These are phyloP conservation scores for Vultur gryphus DNA, from an alignment of 2,797 vertebrate species.

Conservation along the genomic window DNA sequence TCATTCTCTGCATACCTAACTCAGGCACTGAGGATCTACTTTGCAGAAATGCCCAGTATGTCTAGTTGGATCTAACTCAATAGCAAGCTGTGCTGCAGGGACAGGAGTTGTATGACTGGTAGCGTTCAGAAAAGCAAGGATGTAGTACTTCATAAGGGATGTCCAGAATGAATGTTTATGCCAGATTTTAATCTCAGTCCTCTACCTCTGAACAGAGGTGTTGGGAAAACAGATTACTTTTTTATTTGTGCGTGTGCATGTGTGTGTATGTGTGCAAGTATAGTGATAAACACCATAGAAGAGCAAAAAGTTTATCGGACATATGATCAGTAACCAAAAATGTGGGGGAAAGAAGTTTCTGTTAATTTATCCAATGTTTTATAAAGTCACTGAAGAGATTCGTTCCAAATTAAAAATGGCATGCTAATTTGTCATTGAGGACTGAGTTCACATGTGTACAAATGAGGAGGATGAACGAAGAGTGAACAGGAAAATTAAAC, in stretches of 20 bases:
- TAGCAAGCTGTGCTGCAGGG: not conserved
- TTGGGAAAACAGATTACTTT: not conserved
- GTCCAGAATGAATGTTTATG: not conserved
- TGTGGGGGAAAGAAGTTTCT: rapidly evolving
- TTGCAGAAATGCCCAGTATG: not conserved
- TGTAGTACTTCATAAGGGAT: not conserved
- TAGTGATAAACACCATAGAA: not conserved
- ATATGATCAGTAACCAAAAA: not conserved
- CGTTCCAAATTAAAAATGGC: not conserved
- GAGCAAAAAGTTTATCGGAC: not conserved
- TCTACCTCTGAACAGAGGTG: not conserved
- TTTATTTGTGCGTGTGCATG: not conserved
- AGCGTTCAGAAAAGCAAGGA: not conserved
- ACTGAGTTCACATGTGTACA: not conserved
- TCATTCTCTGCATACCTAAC: not conserved
- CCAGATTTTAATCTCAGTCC: not conserved
- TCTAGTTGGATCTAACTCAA: not conserved
- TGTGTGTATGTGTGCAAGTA: not conserved
- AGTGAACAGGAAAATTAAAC: not conserved
- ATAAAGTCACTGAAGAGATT: not conserved
- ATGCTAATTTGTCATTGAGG: not conserved
- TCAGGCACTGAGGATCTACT: not conserved
- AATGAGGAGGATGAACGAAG: not conserved
- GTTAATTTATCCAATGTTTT: not conserved
- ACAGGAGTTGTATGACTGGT: not conserved